Evolutionary conservation across 2,888 invertebrate genomes (phyloP).

Genomic region (Synergus laeviventris): DNA sequence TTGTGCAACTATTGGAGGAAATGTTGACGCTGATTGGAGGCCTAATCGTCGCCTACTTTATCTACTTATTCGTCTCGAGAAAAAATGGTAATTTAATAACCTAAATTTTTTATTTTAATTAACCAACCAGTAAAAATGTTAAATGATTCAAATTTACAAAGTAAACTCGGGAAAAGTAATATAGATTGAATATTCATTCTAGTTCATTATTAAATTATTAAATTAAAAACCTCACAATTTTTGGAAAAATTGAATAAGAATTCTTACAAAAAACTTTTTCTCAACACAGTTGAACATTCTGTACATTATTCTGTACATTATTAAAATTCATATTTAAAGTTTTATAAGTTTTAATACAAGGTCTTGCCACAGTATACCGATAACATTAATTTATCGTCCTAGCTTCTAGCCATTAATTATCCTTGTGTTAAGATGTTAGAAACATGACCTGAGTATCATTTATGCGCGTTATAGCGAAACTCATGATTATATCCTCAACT

Average conservation of each 20-base stretch:
- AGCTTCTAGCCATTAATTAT: conserved; percentile 8
- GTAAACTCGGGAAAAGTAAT: too few species aligned
- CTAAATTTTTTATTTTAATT: neutral
- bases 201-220: too few species aligned
- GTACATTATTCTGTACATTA: too few species aligned
- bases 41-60: conserved; percentile 67
- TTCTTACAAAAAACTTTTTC: too few species aligned
- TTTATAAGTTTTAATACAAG: neutral
- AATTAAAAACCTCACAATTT: too few species aligned
- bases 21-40: conserved; percentile 72
- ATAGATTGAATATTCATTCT: too few species aligned
- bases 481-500: neutral
- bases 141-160: too few species aligned
- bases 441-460: neutral
- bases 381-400: neutral
- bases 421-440: neutral
- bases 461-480: neutral
- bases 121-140: neutral
- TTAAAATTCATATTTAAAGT: neutral
- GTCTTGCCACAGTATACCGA: neutral
- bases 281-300: neutral
- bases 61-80: conserved; percentile 66
- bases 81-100: conserved; percentile 65
- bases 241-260: too few species aligned
- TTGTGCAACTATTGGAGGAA: conserved; percentile 66